phyloP scores from a whole-genome alignment of 2,888 invertebrate species.

The Sturmia bella region DNA sequence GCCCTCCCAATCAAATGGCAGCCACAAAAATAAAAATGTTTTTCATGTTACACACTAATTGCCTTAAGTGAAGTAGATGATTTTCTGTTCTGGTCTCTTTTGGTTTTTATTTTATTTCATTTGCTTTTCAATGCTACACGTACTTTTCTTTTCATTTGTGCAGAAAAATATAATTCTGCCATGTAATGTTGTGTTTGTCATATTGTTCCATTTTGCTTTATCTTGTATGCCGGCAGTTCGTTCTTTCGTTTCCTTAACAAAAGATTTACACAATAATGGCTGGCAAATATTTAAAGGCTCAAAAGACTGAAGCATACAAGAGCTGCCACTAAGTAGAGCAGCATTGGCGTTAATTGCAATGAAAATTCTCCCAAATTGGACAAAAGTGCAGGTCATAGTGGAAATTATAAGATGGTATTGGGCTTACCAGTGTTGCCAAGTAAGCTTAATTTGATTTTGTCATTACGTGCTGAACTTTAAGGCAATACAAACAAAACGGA shows the following conservation, averaged over 20 bases:
- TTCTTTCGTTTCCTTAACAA: conserved; percentile 5
- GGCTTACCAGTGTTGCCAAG: conserved; percentile 7
- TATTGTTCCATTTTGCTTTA: not conserved
- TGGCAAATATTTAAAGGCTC: conserved; percentile 28
- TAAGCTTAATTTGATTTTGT: too few species aligned
- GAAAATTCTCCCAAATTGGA: conserved; percentile 13
- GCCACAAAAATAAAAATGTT: conserved; percentile 49
- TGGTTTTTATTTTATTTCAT: not conserved
- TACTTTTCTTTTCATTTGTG: conserved; percentile 30
- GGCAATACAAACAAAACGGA: too few species aligned
- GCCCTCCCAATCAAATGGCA: not conserved
- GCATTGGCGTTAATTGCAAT: conserved; percentile 33
- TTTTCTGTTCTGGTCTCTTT: conserved; percentile 35
- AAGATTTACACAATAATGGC: conserved; percentile 26
- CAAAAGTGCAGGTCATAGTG: not conserved
- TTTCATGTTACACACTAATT: conserved; percentile 56
- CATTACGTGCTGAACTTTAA: too few species aligned
- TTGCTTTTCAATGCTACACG: too few species aligned
- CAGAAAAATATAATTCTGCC: not conserved
- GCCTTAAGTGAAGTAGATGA: conserved; percentile 55
- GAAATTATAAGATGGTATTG: not conserved
- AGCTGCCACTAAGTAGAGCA: conserved; percentile 46
- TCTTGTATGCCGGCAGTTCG: not conserved
- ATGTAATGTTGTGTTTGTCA: conserved; percentile 33
- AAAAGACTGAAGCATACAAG: conserved; percentile 11